phyloP scores from a whole-genome alignment of 2,113 vertebrate genomes.

The Diphyllodes magnificus region DNA sequence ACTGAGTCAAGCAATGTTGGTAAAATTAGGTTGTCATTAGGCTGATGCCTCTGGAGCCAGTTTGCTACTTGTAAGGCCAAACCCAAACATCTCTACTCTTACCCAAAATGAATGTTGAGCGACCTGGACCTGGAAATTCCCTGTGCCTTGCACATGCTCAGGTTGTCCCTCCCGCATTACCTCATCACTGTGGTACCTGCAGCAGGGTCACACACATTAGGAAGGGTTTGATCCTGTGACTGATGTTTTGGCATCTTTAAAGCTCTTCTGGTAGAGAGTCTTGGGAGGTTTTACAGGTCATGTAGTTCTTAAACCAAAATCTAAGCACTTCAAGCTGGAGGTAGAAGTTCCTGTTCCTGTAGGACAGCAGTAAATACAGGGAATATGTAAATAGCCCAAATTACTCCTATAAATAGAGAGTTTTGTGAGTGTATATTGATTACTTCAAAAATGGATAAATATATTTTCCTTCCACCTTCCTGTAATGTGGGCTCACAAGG shows the following conservation, averaged over 20 bases:
- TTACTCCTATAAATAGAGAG: neutral
- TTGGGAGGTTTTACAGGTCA: neutral
- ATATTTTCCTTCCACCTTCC: neutral
- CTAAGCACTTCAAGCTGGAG: neutral
- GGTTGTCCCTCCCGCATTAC: neutral
- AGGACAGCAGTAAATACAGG: neutral
- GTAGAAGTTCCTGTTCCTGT: neutral
- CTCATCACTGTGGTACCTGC: neutral
- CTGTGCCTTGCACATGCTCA: neutral
- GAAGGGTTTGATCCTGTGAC: neutral
- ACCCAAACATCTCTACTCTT: neutral
- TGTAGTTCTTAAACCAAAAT: neutral
- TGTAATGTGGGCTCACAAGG: neutral
- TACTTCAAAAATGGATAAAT: neutral
- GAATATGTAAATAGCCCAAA: neutral
- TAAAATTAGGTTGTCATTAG: slow-evolving; percentile 15
- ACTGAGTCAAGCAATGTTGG: neutral
- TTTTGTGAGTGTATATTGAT: neutral
- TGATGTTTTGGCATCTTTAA: neutral
- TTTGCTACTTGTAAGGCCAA: neutral
- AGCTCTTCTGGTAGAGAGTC: neutral
- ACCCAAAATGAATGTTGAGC: neutral
- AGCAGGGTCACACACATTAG: neutral
- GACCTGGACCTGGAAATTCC: neutral
- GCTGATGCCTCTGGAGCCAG: neutral